phyloP scores from a whole-genome alignment of 2,888 invertebrate species.

The Pilophorus perplexus region DNA sequence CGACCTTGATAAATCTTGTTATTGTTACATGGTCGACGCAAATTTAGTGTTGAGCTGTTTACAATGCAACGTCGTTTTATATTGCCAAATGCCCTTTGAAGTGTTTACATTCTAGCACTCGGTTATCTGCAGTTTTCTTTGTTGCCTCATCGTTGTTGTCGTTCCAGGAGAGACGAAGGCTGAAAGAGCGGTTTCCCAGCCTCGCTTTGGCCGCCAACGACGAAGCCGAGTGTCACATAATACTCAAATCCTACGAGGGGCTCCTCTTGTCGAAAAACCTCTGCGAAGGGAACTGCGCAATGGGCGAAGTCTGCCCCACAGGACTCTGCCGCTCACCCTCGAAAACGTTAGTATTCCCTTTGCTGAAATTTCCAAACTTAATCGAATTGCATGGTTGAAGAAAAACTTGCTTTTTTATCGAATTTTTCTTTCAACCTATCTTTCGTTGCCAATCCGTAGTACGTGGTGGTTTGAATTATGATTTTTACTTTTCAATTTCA shows the following conservation, averaged over 20 bases:
- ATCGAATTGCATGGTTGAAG: too few species aligned
- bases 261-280: conserved; percentile 74
- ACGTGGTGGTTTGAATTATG: too few species aligned
- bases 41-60: too few species aligned
- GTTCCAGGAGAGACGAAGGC: conserved; percentile 72
- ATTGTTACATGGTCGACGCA: too few species aligned
- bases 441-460: too few species aligned
- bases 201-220: conserved; percentile 70
- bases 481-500: too few species aligned
- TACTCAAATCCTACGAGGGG: conserved; percentile 80
- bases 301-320: conserved; percentile 82
- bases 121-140: neutral
- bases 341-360: conserved; percentile 53
- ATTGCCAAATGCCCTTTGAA: too few species aligned
- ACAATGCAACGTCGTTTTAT: too few species aligned
- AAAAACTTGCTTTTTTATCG: too few species aligned
- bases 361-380: too few species aligned
- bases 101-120: neutral
- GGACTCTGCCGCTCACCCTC: conserved; percentile 62
- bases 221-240: conserved; percentile 70
- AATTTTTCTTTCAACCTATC: too few species aligned
- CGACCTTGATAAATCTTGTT: too few species aligned
- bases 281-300: conserved; percentile 81
- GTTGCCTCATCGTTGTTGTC: conserved; percentile 6
- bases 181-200: conserved; percentile 82